Evolutionary conservation across 2,797 vertebrate species (phyloP).

Genomic region (Sternotherus odoratus): DNA sequence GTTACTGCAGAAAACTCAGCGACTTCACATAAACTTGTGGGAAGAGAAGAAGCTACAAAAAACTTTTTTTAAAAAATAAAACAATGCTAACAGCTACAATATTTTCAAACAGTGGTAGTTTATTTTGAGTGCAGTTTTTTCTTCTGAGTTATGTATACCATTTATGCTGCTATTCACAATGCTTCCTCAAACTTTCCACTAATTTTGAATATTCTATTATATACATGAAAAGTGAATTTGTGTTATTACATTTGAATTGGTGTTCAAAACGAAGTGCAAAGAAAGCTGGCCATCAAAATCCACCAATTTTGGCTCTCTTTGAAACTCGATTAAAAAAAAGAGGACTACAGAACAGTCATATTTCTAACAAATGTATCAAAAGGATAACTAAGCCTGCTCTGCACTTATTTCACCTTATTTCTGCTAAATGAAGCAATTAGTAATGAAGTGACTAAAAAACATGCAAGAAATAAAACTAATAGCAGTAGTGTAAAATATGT

Average conservation of each 20-base stretch:
- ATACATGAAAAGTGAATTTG: neutral
- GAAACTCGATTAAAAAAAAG: neutral
- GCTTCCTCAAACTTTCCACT: neutral
- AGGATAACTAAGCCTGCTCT: neutral
- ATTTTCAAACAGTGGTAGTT: neutral
- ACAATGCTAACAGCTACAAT: neutral
- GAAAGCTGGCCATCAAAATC: neutral
- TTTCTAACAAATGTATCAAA: neutral
- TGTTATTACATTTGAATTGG: neutral
- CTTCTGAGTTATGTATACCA: neutral
- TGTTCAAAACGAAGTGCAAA: neutral
- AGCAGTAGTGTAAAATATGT: neutral
- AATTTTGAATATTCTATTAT: neutral
- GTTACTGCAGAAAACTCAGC: neutral
- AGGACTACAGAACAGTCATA: neutral
- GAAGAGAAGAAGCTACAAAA: neutral
- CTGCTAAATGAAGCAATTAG: neutral
- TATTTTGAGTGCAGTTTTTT: neutral
- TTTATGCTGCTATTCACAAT: neutral
- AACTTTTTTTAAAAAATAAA: neutral
- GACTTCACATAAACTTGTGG: neutral
- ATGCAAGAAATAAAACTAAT: neutral
- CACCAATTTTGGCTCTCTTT: neutral
- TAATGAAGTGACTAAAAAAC: neutral
- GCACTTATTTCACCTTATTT: neutral